These are phyloP conservation scores for Andrena trimmerana DNA, from an alignment of 2,888 invertebrate genomes.

Conservation along the genomic window DNA sequence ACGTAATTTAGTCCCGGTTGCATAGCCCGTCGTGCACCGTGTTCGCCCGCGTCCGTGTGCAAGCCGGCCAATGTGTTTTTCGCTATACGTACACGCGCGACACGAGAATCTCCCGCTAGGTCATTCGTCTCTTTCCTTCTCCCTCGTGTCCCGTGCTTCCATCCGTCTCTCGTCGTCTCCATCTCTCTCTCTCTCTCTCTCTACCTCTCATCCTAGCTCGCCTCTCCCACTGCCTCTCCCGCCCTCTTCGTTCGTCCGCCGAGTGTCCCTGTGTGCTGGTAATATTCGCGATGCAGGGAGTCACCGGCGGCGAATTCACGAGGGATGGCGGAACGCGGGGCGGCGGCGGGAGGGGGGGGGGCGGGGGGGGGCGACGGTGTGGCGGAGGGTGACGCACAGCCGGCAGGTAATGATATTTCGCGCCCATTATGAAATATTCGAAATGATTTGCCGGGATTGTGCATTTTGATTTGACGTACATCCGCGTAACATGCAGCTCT, in stretches of 20 bases:
- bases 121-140: constrained; percentile 41
- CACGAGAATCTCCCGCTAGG: constrained; percentile 64
- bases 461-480: constrained; percentile 83
- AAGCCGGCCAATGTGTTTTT: constrained; percentile 62
- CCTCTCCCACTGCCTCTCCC: not conserved
- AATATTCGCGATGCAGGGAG: constrained; percentile 61
- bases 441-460: constrained; percentile 83
- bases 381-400: constrained; percentile 65
- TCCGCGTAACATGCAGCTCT: constrained; percentile 59
- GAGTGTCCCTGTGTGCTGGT: constrained; percentile 41
- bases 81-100: constrained; percentile 69
- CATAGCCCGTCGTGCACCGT: constrained; percentile 71
- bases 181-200: not conserved
- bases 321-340: constrained; percentile 55
- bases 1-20: constrained; percentile 82
- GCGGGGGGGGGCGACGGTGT: constrained; percentile 35
- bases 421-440: constrained; percentile 84
- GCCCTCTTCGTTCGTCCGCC: constrained; percentile 25
- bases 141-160: constrained; percentile 21
- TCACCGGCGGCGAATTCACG: constrained; percentile 69
- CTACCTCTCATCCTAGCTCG: constrained; percentile 17
- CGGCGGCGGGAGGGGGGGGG: not conserved
- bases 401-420: constrained; percentile 83
- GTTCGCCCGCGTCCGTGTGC: constrained; percentile 61
- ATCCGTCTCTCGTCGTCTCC: constrained; percentile 21